phyloP scores from a whole-genome alignment of 1,140 invertebrate species.

The Augochlora pura region DNA sequence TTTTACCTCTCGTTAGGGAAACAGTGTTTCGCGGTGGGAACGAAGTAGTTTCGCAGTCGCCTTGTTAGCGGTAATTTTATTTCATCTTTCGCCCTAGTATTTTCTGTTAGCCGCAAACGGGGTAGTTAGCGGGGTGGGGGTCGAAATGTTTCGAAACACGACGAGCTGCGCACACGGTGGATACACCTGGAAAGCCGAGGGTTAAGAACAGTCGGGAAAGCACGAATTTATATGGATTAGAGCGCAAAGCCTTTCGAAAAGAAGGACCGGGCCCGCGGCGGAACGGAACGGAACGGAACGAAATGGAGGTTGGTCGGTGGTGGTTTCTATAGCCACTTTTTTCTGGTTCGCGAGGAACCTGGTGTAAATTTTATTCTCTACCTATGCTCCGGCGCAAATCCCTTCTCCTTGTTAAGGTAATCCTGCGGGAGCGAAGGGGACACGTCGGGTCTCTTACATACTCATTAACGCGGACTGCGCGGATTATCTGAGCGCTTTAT shows the following conservation, averaged over 20 bases:
- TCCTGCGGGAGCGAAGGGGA: not conserved
- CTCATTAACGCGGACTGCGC: slow-evolving; percentile 54
- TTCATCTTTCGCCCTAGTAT: not conserved
- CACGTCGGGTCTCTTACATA: slow-evolving; percentile 39
- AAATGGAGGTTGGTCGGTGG: not conserved
- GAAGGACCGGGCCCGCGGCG: not conserved
- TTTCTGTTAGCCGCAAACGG: not conserved
- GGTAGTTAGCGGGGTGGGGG: not conserved
- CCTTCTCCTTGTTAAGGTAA: slow-evolving; percentile 41
- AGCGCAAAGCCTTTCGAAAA: slow-evolving; percentile 2
- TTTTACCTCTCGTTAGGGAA: not conserved
- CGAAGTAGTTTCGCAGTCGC: not conserved
- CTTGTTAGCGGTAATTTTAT: slow-evolving; percentile 15
- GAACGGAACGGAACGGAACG: not conserved
- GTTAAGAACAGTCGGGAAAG: not conserved
- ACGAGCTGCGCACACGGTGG: not conserved
- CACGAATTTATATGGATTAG: slow-evolving; percentile 35
- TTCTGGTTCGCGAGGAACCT: not conserved
- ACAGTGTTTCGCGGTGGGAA: not conserved
- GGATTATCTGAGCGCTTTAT: slow-evolving; percentile 56
- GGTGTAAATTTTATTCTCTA: slow-evolving; percentile 33
- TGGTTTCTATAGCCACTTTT: not conserved
- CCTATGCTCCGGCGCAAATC: slow-evolving; percentile 34
- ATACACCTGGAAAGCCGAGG: not conserved
- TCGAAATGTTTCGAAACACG: not conserved